Evolutionary conservation across 1,140 invertebrate genomes (phyloP).

Genomic region (Procambarus clarkii): DNA sequence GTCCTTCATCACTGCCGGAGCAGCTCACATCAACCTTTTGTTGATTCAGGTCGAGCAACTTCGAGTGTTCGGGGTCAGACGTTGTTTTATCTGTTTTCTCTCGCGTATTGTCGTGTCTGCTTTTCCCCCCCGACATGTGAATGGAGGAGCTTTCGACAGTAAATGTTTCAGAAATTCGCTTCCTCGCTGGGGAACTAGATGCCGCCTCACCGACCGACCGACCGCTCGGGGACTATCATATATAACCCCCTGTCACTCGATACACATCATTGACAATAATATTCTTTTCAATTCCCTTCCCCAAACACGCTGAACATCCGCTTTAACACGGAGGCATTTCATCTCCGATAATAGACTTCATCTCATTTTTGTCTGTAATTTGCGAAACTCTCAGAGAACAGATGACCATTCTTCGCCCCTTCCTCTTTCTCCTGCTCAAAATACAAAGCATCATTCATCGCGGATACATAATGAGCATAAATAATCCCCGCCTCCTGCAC

Average conservation of each 20-base stretch:
- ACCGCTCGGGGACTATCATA: background rate
- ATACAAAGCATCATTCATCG: conserved; percentile 62
- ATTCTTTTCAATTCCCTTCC: background rate
- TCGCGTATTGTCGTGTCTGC: background rate
- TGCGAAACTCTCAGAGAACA: background rate
- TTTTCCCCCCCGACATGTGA: background rate
- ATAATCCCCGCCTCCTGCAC: conserved; percentile 40
- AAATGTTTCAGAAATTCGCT: background rate
- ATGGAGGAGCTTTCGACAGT: background rate
- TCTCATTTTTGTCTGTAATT: background rate
- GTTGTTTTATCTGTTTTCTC: background rate
- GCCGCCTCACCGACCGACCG: too few species aligned
- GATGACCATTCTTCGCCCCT: background rate
- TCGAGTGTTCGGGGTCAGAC: background rate
- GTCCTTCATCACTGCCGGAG: conserved; percentile 26
- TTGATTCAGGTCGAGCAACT: conserved; percentile 44
- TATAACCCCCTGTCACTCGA: background rate
- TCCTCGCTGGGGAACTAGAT: too few species aligned
- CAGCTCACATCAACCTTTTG: conserved; percentile 32
- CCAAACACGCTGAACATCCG: background rate
- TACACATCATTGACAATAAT: background rate
- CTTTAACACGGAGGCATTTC: background rate
- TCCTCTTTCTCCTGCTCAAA: conserved; percentile 15
- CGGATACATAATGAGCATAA: conserved; percentile 48
- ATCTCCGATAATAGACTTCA: background rate